Percentiles rank a stretch among this genome's conserved stretches.
phyloP scores from a whole-genome alignment of 1,140 invertebrate species.

The Drosophila serrata region DNA sequence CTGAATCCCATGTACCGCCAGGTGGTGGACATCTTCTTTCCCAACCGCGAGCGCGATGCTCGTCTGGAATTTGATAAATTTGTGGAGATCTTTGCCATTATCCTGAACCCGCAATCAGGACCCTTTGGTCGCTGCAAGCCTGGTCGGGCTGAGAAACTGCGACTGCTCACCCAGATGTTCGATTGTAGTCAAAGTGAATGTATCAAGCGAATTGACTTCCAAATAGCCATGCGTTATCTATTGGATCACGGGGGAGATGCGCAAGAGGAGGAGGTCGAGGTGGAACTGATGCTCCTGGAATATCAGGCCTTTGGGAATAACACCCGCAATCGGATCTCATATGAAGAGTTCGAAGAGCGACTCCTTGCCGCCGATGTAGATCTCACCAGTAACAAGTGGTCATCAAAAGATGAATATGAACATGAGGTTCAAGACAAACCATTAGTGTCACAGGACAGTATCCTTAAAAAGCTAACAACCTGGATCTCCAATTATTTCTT shows the following conservation, averaged over 20 bases:
- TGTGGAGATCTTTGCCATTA: constrained; percentile 41
- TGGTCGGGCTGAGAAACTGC: constrained; percentile 43
- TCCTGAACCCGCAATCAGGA: constrained; percentile 36
- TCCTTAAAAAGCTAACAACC: not conserved
- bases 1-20: constrained; percentile 58
- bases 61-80: constrained; percentile 53
- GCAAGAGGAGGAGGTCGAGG: constrained; percentile 9
- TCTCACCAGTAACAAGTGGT: constrained; percentile 54
- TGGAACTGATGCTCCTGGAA: constrained; percentile 49
- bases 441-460: too few species aligned
- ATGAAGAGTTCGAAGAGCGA: constrained; percentile 46
- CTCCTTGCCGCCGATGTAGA: constrained; percentile 30
- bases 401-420: constrained; percentile 4
- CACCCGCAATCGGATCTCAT: not conserved
- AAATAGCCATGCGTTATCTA: constrained; percentile 21
- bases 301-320: constrained; percentile 28
- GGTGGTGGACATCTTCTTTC: constrained; percentile 62
- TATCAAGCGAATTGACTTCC: constrained; percentile 49
- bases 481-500: not conserved
- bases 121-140: not conserved
- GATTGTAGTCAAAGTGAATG: constrained; percentile 27
- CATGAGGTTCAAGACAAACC: not conserved
- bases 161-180: constrained; percentile 49
- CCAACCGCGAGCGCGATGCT: constrained; percentile 2
- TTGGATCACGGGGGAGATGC: not conserved